Conservation (phyloP, 2,888 invertebrate species). For the Adineta ricciae region DNA sequence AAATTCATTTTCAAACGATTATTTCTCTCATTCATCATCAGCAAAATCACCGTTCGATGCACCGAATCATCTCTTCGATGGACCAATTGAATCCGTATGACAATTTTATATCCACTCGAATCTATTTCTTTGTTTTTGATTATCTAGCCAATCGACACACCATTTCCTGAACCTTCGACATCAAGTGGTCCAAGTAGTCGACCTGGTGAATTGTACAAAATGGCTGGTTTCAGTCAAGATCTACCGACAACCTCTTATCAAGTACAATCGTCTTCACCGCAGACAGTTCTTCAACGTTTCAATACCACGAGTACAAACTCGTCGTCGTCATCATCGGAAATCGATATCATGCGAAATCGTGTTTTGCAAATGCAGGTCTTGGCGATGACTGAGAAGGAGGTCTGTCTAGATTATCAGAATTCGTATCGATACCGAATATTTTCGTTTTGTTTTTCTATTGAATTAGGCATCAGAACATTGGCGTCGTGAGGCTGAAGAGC, state of each 20-base stretch:
- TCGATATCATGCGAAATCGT: not conserved
- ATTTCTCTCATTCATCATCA: constrained; percentile 13
- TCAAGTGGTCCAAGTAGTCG: not conserved
- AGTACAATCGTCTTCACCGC: not conserved
- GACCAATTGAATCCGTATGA: not conserved
- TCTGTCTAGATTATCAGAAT: not conserved
- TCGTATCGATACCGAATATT: too few relatives aligned
- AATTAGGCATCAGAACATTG: not conserved
- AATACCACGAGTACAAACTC: not conserved
- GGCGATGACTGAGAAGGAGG: not conserved
- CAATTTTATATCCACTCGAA: too few relatives aligned
- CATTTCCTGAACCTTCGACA: constrained; percentile 15
- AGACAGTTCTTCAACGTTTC: not conserved
- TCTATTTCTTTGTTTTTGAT: not conserved
- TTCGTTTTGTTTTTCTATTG: not conserved
- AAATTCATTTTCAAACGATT: not conserved
- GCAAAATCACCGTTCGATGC: constrained; percentile 15
- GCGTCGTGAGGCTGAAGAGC: constrained; percentile 8
- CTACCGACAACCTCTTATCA: not conserved
- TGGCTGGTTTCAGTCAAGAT: constrained; percentile 19
- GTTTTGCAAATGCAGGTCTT: not conserved
- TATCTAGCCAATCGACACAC: not conserved
- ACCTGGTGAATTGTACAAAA: not conserved
- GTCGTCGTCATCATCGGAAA: not conserved
- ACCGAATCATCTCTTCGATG: not conserved